Percentiles rank a stretch among this genome's conserved stretches.
Conservation (phyloP, 30 jellyfish, hydroid and myxozoan genomes). For the Morbakka virulenta region DNA sequence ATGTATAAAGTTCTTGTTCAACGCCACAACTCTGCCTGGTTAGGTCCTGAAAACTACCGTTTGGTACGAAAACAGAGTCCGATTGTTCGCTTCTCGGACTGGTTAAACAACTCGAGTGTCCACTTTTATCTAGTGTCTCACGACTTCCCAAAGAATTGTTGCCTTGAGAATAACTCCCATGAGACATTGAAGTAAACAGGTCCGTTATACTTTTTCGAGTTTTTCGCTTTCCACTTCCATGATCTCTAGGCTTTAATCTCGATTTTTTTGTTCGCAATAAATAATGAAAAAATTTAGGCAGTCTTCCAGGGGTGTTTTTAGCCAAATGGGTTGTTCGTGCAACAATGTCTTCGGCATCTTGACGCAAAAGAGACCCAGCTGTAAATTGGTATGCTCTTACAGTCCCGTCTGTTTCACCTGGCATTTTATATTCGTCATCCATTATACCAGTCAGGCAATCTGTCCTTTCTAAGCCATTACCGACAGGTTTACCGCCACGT, state of each 20-base stretch:
- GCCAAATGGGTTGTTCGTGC: constrained; percentile 56
- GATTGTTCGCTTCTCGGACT: background rate
- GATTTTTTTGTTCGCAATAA: constrained; percentile 34
- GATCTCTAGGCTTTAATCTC: constrained; percentile 21
- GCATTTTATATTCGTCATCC: background rate
- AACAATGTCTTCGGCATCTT: constrained; percentile 28
- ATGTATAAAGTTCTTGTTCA: too few species aligned
- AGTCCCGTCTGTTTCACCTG: background rate
- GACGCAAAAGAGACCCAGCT: constrained; percentile 55
- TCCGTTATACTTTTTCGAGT: constrained; percentile 68
- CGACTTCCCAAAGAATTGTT: background rate
- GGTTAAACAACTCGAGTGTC: background rate
- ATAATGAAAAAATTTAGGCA: constrained; percentile 69
- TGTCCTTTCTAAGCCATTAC: too few species aligned
- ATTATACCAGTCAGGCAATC: background rate
- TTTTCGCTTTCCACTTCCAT: constrained; percentile 23
- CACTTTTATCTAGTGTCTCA: background rate
- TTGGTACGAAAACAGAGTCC: background rate
- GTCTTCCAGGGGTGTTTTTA: constrained; percentile 81
- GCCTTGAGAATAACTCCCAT: too few species aligned
- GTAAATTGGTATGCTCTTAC: constrained; percentile 2
- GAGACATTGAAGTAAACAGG: constrained; percentile 8
- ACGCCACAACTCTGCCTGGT: too few species aligned
- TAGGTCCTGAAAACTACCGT: too few species aligned
- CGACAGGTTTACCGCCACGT: background rate